Evolutionary conservation across 2,888 invertebrate species (phyloP).

Genomic region (Diloba caeruleocephala): DNA sequence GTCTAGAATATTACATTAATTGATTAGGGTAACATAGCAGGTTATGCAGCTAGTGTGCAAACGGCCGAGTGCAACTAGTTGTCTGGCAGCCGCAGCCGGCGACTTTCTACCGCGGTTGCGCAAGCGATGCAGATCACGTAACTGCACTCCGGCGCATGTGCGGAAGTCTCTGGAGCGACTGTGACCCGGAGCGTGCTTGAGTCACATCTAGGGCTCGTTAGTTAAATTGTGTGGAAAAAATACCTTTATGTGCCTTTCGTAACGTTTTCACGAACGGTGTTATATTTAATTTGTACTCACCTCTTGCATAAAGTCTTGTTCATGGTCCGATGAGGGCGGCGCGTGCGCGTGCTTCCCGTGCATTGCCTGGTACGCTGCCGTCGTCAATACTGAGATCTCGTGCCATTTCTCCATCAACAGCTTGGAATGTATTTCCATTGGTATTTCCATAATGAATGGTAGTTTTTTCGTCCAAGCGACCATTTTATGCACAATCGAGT

Average conservation of each 20-base stretch:
- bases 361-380: slow-evolving; percentile 97
- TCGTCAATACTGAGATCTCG: slow-evolving; percentile 97
- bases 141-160: slow-evolving; percentile 81
- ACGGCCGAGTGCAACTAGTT: slow-evolving; percentile 81
- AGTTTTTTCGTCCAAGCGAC: slow-evolving; percentile 99
- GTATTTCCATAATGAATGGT: slow-evolving; percentile 98
- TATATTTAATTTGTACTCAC: slow-evolving; percentile 81
- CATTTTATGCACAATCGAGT: slow-evolving; percentile 99
- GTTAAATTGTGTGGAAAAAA: slow-evolving; percentile 45
- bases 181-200: slow-evolving; percentile 72
- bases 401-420: slow-evolving; percentile 99
- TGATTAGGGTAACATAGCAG: slow-evolving; percentile 75
- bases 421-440: slow-evolving; percentile 98
- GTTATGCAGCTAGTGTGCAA: slow-evolving; percentile 75
- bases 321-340: slow-evolving; percentile 86
- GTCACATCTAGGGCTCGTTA: slow-evolving; percentile 68
- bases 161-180: slow-evolving; percentile 85
- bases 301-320: slow-evolving; percentile 96
- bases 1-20: slow-evolving; percentile 66
- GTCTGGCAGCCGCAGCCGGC: slow-evolving; percentile 66
- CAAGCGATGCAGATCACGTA: slow-evolving; percentile 88
- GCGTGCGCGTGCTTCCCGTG: slow-evolving; percentile 90
- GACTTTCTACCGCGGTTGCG: slow-evolving; percentile 87
- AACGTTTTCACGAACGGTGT: slow-evolving; percentile 27
- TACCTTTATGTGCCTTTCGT: slow-evolving; percentile 36